Conservation (phyloP, 2,888 invertebrate genomes). For the Enchytraeus crypticus region DNA sequence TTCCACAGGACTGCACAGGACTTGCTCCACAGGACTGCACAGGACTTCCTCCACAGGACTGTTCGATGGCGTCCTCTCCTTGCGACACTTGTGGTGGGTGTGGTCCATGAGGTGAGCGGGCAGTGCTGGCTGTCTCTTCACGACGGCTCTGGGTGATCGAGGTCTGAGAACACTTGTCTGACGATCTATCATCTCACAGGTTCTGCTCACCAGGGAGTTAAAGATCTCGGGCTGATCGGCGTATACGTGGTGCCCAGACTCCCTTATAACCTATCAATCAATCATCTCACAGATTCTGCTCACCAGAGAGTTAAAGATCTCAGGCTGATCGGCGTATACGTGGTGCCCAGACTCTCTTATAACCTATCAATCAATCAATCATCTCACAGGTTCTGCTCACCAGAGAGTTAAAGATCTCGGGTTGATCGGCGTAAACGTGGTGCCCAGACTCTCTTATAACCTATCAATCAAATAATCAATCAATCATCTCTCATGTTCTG, state of each 20-base stretch:
- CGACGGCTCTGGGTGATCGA: too few relatives aligned
- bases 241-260: slow-evolving; percentile 76
- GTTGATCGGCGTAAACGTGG: slow-evolving; percentile 86
- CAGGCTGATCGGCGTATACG: slow-evolving; percentile 83
- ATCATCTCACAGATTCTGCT: slow-evolving; percentile 22
- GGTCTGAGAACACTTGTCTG: not conserved
- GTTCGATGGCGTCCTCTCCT: too few relatives aligned
- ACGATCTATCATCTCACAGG: slow-evolving; percentile 19
- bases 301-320: slow-evolving; percentile 62
- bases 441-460: slow-evolving; percentile 56
- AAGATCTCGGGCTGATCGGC: slow-evolving; percentile 80
- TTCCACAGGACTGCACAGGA: too few relatives aligned
- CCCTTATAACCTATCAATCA: slow-evolving; percentile 31
- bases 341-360: slow-evolving; percentile 62
- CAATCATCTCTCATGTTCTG: slow-evolving; percentile 20
- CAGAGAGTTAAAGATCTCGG: slow-evolving; percentile 66
- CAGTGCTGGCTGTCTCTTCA: too few relatives aligned
- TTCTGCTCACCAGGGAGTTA: slow-evolving; percentile 53
- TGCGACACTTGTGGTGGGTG: too few relatives aligned
- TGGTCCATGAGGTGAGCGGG: too few relatives aligned
- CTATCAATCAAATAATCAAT: too few relatives aligned
- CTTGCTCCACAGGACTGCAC: too few relatives aligned
- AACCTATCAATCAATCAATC: slow-evolving; percentile 25
- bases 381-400: slow-evolving; percentile 28
- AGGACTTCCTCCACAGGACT: too few relatives aligned